Conservation (phyloP, 1,140 invertebrate species). For the Brevipalpus yothersi region DNA sequence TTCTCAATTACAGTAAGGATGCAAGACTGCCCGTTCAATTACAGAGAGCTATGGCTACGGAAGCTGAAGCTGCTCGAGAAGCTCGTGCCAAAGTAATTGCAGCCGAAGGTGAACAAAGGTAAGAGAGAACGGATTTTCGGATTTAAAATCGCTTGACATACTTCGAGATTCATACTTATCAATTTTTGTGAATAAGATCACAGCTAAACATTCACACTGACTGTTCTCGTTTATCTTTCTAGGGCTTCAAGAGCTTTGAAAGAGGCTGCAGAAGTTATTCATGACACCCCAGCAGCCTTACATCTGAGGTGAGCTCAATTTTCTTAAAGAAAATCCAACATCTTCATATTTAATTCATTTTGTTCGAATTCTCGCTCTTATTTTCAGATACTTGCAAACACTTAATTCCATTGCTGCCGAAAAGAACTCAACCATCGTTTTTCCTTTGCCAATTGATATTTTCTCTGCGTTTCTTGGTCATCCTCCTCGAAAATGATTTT, state of each 20-base stretch:
- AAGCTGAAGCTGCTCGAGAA: conserved; percentile 21
- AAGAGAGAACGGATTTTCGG: conserved; percentile 58
- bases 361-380: too few species aligned
- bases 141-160: conserved; percentile 47
- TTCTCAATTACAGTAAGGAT: background rate
- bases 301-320: conserved; percentile 20
- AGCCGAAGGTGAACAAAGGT: conserved; percentile 50
- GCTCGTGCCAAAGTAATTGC: conserved; percentile 25
- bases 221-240: background rate
- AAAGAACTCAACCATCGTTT: conserved; percentile 22
- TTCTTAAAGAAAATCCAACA: conserved; percentile 19
- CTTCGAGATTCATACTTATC: background rate
- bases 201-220: background rate
- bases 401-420: conserved; percentile 20
- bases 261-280: conserved; percentile 69
- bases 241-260: conserved; percentile 57
- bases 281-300: conserved; percentile 24
- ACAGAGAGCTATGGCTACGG: conserved; percentile 23
- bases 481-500: too few species aligned
- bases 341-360: conserved; percentile 21
- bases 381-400: conserved; percentile 20
- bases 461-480: conserved; percentile 1
- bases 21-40: conserved; percentile 21
- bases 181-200: background rate
- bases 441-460: conserved; percentile 16